Evolutionary conservation across 2,888 invertebrate species (phyloP).

Genomic region (Oscheius sp.): DNA sequence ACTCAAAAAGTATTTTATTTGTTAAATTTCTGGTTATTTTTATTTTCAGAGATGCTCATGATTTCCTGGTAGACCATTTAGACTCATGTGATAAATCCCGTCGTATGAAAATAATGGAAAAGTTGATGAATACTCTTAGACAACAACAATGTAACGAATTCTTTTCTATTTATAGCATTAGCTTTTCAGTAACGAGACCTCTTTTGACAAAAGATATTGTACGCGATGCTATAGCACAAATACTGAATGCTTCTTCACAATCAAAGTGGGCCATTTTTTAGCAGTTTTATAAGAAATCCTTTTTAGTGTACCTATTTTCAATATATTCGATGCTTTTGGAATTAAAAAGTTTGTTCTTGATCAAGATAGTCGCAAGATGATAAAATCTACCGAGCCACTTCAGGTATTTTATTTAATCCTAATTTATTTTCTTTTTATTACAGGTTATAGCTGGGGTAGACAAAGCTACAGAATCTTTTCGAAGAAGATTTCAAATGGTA

Average conservation of each 20-base stretch:
- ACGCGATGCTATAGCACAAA: conserved; percentile 22
- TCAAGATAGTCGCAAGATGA: conserved; percentile 47
- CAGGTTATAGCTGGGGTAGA: conserved; percentile 15
- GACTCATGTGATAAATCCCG: conserved; percentile 48
- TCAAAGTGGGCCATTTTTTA: conserved; percentile 18
- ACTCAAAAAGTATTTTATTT: conserved; percentile 14
- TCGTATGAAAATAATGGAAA: conserved; percentile 50
- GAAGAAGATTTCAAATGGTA: conserved; percentile 54
- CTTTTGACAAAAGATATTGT: conserved; percentile 27
- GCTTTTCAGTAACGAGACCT: conserved; percentile 7
- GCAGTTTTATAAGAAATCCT: neutral
- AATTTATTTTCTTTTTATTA: neutral
- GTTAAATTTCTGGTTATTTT: neutral
- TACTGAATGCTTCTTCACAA: conserved; percentile 18
- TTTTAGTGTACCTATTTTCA: conserved; percentile 52
- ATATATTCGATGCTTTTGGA: conserved; percentile 55
- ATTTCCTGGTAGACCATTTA: conserved; percentile 47
- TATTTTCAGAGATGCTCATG: conserved; percentile 51
- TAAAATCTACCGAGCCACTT: conserved; percentile 1
- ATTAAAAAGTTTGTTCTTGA: conserved; percentile 45
- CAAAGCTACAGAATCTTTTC: conserved; percentile 6
- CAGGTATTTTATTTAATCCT: neutral
- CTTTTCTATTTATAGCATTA: neutral
- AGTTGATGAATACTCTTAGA: conserved; percentile 54
- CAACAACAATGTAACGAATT: conserved; percentile 55